Evolutionary conservation across 2,113 vertebrate species (phyloP), one percentile per base, ranked within the genome.

Genomic region (Cromileptes altivelis): DNA sequence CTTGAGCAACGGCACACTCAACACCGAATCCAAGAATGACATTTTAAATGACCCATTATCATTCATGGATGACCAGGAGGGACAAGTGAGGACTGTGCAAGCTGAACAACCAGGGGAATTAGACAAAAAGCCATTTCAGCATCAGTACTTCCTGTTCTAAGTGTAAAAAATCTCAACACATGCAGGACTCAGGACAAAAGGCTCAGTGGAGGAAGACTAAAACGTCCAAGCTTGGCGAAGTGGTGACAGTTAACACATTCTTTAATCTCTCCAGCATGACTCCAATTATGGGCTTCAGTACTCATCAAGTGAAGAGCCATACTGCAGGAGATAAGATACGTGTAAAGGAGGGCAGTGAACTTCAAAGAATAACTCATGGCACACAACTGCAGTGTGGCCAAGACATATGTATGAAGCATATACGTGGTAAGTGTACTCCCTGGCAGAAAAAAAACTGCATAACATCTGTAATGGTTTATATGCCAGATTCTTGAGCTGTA

Each of bases 1-100:
- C 74, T 65, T 33, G 1, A 87, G 68, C 53, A 67, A 67, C 23
- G 13, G 9, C 30, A 61, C 69, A 65, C 27, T 65, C 53, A 84
- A 61, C 50, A 27, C 21, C 57, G 18, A 30, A 73, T 57, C 80
- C 18, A 71, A 47, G 55, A 88, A 68, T 30, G 33, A 67, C 81
- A 75, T 47, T 77, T 67, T 79, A 85, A 90, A 86, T 84, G 56
- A 80, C 0, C 74, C 75, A 90, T 88, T 89, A 90, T 71, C 74
- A 86, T 91, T 90, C 75, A 89, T 42, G 64, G 13, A 10, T 78
- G 85, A 77, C 75, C 61, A 47, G 67, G 23, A 65, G 69, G 75
- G 65, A 82, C 81, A 86, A 70, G 69, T 6, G 49, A 71, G 42
- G 73, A 68, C 33, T 69, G 55, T 70, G 47, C 30, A 62, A 18